Conservation (phyloP, 2,797 vertebrate genomes). For the Sorex maritimensis region DNA sequence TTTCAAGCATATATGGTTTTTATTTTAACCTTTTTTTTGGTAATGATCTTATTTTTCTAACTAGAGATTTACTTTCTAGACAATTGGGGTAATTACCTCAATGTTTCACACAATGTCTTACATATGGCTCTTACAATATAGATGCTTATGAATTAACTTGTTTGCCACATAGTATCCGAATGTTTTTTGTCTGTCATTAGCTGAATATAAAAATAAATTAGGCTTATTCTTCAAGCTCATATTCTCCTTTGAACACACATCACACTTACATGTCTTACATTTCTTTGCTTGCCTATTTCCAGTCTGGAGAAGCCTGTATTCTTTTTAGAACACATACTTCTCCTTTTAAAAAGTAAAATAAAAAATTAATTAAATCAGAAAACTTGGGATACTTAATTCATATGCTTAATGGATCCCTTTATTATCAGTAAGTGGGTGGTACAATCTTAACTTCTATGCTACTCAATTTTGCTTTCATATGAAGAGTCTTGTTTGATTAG, state of each 20-base stretch:
- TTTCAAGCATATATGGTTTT: too few relatives aligned
- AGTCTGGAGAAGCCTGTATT: too few relatives aligned
- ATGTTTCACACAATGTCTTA: not conserved
- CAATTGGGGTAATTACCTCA: not conserved
- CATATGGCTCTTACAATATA: not conserved
- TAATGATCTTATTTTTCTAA: too few relatives aligned
- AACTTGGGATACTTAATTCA: not conserved
- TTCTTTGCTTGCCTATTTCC: too few relatives aligned
- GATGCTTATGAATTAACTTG: conserved; percentile 2
- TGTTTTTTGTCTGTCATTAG: conserved; percentile 4
- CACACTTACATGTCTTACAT: too few relatives aligned
- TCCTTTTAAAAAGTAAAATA: too few relatives aligned
- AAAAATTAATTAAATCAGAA: not conserved
- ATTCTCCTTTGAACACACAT: too few relatives aligned
- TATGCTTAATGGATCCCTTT: not conserved
- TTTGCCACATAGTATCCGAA: not conserved
- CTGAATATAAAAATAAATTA: not conserved
- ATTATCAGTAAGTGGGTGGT: not conserved
- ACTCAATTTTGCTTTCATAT: not conserved
- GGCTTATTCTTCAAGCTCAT: too few relatives aligned
- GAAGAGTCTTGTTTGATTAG: not conserved
- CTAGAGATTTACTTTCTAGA: not conserved
- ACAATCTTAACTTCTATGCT: not conserved
- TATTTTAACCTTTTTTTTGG: too few relatives aligned
- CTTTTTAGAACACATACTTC: too few relatives aligned